phyloP scores from a whole-genome alignment of 2,113 vertebrate genomes.

The Mungos mungo region DNA sequence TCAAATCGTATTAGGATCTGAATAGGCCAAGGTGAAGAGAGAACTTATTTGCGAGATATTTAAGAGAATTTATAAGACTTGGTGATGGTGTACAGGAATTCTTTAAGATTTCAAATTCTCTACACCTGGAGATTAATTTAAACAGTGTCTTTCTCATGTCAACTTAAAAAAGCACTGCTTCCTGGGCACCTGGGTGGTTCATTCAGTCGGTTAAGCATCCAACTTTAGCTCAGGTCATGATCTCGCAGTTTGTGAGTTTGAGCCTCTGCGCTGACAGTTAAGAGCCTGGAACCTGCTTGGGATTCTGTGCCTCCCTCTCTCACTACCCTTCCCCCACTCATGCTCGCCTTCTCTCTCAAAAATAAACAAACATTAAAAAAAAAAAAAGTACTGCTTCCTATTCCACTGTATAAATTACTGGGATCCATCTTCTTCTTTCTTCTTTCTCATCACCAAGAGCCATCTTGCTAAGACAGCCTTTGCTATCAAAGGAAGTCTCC shows the following conservation, averaged over 20 bases:
- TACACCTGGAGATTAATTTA: background rate
- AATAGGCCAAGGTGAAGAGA: background rate
- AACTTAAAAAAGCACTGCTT: background rate
- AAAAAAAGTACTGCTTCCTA: background rate
- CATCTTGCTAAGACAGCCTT: background rate
- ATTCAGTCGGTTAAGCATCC: too few relatives aligned
- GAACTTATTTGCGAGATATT: background rate
- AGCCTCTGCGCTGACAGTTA: too few relatives aligned
- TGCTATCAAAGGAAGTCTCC: background rate
- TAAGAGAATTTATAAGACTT: background rate
- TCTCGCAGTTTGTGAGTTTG: too few relatives aligned
- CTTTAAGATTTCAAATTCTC: background rate
- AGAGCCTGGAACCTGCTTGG: too few relatives aligned
- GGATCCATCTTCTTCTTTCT: background rate
- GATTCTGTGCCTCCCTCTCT: too few relatives aligned
- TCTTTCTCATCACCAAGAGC: background rate
- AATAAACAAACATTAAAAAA: too few relatives aligned
- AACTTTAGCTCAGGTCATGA: too few relatives aligned
- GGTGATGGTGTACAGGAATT: background rate
- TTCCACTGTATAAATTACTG: background rate
- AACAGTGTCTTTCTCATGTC: background rate
- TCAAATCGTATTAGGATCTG: background rate
- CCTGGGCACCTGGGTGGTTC: too few relatives aligned
- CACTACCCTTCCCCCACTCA: too few relatives aligned
- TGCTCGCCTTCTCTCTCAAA: too few relatives aligned